Conservation (phyloP, 2,113 vertebrate genomes). For the Zosterops hypoxanthus region DNA sequence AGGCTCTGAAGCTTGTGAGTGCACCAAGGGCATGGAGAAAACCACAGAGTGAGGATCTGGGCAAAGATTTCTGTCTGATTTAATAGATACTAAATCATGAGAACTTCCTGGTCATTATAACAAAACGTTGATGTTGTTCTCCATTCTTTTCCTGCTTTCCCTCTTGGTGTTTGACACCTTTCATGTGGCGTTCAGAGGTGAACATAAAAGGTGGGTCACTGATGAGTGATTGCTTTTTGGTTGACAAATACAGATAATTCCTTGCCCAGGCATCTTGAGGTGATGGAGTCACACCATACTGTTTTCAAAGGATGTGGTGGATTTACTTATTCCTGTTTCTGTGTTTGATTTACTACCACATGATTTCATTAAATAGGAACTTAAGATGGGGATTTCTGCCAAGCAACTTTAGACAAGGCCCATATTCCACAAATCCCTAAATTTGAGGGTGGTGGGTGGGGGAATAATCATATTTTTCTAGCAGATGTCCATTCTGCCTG, state of each 20-base stretch:
- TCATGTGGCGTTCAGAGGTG: fast-evolving
- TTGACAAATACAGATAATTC: slow-evolving; percentile 57
- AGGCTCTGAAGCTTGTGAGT: neutral
- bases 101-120: neutral
- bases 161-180: neutral
- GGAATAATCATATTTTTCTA: slow-evolving; percentile 63
- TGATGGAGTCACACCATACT: neutral
- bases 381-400: slow-evolving; percentile 51
- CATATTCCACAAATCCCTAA: slow-evolving; percentile 62
- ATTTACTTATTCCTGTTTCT: slow-evolving; percentile 70
- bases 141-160: neutral
- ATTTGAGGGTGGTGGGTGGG: slow-evolving; percentile 52
- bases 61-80: neutral
- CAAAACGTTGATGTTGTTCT: fast-evolving
- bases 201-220: neutral
- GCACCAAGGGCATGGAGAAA: neutral
- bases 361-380: slow-evolving; percentile 74
- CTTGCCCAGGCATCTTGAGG: slow-evolving; percentile 39
- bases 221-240: neutral
- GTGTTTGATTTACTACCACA: slow-evolving; percentile 73
- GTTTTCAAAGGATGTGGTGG: slow-evolving; percentile 71
- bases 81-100: neutral
- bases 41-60: neutral
- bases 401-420: slow-evolving; percentile 64
- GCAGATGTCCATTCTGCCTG: slow-evolving; percentile 51